phyloP scores from a whole-genome alignment of 2,888 invertebrate genomes.

The Clanis bilineata region DNA sequence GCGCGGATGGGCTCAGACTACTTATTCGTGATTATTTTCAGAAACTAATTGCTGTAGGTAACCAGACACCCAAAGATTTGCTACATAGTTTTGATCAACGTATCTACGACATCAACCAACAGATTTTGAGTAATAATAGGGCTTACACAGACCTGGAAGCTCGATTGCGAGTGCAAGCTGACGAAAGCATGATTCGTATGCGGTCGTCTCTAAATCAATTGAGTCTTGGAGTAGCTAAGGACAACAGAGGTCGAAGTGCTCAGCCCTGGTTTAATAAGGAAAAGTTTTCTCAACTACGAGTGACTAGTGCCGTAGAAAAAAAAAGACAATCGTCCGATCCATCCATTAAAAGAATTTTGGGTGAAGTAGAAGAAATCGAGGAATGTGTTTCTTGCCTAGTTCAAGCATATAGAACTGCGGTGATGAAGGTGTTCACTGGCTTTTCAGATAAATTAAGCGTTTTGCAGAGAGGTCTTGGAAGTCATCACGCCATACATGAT shows the following conservation, averaged over 20 bases:
- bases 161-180: constrained; percentile 50
- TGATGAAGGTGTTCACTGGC: constrained; percentile 43
- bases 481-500: constrained; percentile 27
- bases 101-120: constrained; percentile 66
- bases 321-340: constrained; percentile 21
- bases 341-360: constrained; percentile 29
- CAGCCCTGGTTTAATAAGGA: constrained; percentile 34
- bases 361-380: constrained; percentile 42
- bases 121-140: constrained; percentile 61
- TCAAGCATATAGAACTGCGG: constrained; percentile 51
- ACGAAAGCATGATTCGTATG: constrained; percentile 43
- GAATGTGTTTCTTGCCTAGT: constrained; percentile 45
- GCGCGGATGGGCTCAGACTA: constrained; percentile 52
- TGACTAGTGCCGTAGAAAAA: constrained; percentile 29
- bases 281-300: constrained; percentile 26
- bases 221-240: constrained; percentile 40
- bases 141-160: constrained; percentile 60
- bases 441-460: constrained; percentile 47
- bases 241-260: constrained; percentile 37
- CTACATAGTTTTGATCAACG: constrained; percentile 63
- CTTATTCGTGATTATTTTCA: constrained; percentile 59
- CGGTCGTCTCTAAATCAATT: constrained; percentile 57
- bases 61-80: constrained; percentile 53
- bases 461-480: constrained; percentile 44
- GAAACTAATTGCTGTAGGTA: constrained; percentile 49